phyloP scores from a whole-genome alignment of 1,140 invertebrate genomes.

The Aphaenogaster rudis region DNA sequence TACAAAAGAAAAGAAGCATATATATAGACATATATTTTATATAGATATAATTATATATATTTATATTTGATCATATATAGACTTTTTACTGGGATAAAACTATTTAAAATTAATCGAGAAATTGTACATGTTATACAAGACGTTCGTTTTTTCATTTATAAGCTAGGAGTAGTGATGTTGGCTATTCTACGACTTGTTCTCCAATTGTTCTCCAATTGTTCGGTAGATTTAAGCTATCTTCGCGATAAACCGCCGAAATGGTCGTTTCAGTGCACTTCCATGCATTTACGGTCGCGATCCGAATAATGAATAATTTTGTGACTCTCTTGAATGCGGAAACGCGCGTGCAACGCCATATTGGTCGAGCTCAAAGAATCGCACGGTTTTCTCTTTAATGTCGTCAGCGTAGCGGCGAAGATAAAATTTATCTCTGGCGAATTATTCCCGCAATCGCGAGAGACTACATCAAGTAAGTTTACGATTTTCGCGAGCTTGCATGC shows the following conservation, averaged over 20 bases:
- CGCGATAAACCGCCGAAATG: slow-evolving; percentile 14
- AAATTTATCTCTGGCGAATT: slow-evolving; percentile 47
- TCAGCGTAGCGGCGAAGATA: slow-evolving; percentile 12
- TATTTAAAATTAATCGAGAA: slow-evolving; percentile 10
- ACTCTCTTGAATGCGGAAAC: neutral
- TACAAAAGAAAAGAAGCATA: too few relatives aligned
- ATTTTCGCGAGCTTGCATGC: slow-evolving; percentile 44
- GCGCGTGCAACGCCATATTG: neutral
- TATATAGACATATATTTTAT: too few relatives aligned
- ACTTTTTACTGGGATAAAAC: neutral
- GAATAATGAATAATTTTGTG: slow-evolving; percentile 56
- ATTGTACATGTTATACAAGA: neutral
- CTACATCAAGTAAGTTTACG: slow-evolving; percentile 42
- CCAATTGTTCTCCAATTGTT: slow-evolving; percentile 24
- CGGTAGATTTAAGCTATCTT: slow-evolving; percentile 5
- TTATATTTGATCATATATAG: too few relatives aligned
- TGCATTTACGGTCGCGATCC: slow-evolving; percentile 10
- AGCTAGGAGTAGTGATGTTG: neutral
- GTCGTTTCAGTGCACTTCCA: slow-evolving; percentile 1
- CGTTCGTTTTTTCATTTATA: neutral
- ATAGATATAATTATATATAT: too few relatives aligned
- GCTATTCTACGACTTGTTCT: neutral
- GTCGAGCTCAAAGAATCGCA: slow-evolving; percentile 4
- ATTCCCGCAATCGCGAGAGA: slow-evolving; percentile 27
- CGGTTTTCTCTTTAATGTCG: slow-evolving; percentile 40